phyloP scores from a whole-genome alignment of 2,888 invertebrate genomes.

The Morpho achilles region DNA sequence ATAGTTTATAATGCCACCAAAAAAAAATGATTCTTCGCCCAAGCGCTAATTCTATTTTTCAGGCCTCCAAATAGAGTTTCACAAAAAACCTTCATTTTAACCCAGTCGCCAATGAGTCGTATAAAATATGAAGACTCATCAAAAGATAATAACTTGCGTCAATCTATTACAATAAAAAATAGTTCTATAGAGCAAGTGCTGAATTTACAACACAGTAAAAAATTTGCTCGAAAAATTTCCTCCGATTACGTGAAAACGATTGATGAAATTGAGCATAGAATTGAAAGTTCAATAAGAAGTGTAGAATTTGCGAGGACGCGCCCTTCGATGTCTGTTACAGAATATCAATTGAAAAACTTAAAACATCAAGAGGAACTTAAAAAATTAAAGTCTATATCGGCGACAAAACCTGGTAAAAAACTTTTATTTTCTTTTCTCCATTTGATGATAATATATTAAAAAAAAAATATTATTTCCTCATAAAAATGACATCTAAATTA shows the following conservation, averaged over 20 bases:
- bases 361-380: constrained; percentile 33
- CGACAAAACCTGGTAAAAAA: constrained; percentile 1
- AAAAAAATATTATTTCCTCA: no score
- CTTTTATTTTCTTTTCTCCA: no score
- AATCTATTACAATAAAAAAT: constrained; percentile 31
- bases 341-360: constrained; percentile 52
- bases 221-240: constrained; percentile 52
- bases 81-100: constrained; percentile 41
- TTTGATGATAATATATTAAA: no score
- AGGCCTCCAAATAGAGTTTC: constrained; percentile 3
- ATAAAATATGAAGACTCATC: constrained; percentile 26
- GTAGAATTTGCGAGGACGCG: constrained; percentile 53
- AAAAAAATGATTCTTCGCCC: not conserved
- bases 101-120: constrained; percentile 33
- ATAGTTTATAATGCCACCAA: not conserved
- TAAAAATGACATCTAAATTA: no score
- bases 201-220: constrained; percentile 51
- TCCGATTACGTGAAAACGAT: constrained; percentile 60
- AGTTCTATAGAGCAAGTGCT: constrained; percentile 44
- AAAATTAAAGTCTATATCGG: constrained; percentile 1
- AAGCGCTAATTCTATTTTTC: not conserved
- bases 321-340: constrained; percentile 47
- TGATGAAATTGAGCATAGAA: constrained; percentile 41
- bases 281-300: constrained; percentile 46
- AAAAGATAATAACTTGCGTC: constrained; percentile 36